These are phyloP conservation scores for Watsonalla binaria DNA, from an alignment of 2,888 invertebrate species.

Conservation along the genomic window DNA sequence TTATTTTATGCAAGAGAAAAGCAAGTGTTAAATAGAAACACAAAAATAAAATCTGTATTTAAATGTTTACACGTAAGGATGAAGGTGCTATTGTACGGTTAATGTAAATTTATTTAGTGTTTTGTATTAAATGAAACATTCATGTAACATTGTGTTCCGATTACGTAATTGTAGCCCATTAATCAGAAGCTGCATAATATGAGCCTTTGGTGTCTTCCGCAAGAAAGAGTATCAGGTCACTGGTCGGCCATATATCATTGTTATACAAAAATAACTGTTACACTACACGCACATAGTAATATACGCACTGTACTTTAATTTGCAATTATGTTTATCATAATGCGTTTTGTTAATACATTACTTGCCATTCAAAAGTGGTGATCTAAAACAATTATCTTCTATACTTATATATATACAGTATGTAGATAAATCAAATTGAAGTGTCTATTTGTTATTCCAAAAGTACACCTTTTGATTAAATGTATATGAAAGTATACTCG, in stretches of 20 bases:
- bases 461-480: too few relatives aligned
- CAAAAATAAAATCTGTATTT: not conserved
- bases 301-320: too few relatives aligned
- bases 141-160: slow-evolving; percentile 4
- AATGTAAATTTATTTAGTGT: slow-evolving; percentile 21
- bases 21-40: too few relatives aligned
- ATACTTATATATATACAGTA: too few relatives aligned
- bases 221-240: not conserved
- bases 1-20: too few relatives aligned
- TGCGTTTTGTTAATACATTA: too few relatives aligned
- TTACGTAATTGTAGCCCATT: not conserved
- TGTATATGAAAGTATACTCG: too few relatives aligned
- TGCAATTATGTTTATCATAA: too few relatives aligned
- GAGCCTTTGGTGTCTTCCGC: not conserved
- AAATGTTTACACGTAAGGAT: not conserved
- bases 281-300: not conserved
- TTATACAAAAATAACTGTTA: not conserved
- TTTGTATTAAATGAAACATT: slow-evolving; percentile 18
- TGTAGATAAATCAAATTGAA: too few relatives aligned
- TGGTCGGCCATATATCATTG: not conserved
- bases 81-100: slow-evolving; percentile 15
- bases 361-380: too few relatives aligned
- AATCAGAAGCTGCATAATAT: not conserved
- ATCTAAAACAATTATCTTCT: too few relatives aligned
- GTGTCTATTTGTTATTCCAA: too few relatives aligned